Base-by-base conservation (phyloP, 2,888 invertebrate species). In the Catocala sponsa region DNA sequence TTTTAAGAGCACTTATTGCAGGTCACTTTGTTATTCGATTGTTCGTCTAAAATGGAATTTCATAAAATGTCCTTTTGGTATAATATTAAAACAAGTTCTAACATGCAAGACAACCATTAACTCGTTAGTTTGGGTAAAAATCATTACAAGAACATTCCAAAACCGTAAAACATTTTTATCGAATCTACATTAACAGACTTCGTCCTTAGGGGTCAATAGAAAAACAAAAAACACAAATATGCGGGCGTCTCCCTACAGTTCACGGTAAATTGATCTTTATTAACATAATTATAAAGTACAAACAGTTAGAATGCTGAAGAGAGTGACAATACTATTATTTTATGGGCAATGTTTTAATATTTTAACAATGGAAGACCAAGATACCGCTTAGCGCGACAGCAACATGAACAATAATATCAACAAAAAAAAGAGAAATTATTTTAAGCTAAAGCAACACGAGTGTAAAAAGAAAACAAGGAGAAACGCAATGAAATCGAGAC, bases 1-100 rank as follows among this genome's bases (percentile, higher is more conserved):
- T 62, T 61, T 25, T 87, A 87, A 90, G 86, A 85, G 85, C 91
- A 92, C 91, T 89, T 88, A 63, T 79, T 80, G 66, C 73, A 79
- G 76, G 78, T 77, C 84, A 85, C 82, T 82, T 75, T 56, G 63
- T 67, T 76, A 68, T 67, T 88, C 84, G 84, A 80, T 87, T 82
- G 83, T 86, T 88, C 85, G 83, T 85, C 86, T 87, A 81, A 69
- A 78, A 80, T 59, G 61, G 61, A 74, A 74, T 68, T 67, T 77
- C 72, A 76, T 74, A 38, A 70, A 63, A 72, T 82, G 84, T 88
- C 88, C 84, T 85, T 87, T 87, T 85, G 86, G 79, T 88, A 86
- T 81, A 81, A 64, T 38, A 46, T 15, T 15, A 63, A 55, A 65
- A 68, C 68, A 64, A 62, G 77, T 70, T 72, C 67, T 63, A 74